phyloP scores from a whole-genome alignment of 1,140 invertebrate genomes.

The Portunus trituberculatus region DNA sequence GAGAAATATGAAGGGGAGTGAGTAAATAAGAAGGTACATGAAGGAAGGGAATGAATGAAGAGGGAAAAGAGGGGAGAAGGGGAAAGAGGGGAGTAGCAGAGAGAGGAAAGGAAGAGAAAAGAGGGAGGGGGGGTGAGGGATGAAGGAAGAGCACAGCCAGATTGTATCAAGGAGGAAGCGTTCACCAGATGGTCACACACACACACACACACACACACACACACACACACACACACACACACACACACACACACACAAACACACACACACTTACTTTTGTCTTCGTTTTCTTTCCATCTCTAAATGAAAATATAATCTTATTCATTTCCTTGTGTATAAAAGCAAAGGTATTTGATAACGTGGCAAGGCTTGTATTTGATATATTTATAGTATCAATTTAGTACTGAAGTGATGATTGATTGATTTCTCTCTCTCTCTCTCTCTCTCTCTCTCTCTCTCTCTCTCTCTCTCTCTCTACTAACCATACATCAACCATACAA shows the following conservation, averaged over 20 bases:
- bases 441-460: slow-evolving; percentile 30
- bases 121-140: too few species aligned
- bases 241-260: slow-evolving; percentile 32
- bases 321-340: slow-evolving; percentile 49
- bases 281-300: background rate
- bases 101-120: background rate
- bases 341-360: slow-evolving; percentile 1
- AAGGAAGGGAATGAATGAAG: background rate
- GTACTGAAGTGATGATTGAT: too few species aligned
- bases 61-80: background rate
- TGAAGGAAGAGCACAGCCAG: background rate
- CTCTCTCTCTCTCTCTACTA: background rate
- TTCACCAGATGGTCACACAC: background rate
- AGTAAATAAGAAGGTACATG: background rate
- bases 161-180: background rate
- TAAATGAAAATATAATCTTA: slow-evolving; percentile 16
- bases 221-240: slow-evolving; percentile 32
- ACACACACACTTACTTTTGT: background rate
- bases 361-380: background rate
- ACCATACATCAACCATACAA: background rate
- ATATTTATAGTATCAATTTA: too few species aligned
- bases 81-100: background rate
- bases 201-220: slow-evolving; percentile 39
- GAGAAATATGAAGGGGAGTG: background rate
- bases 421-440: background rate